Conservation (phyloP, 2,888 invertebrate species). For the Agrochola circellaris region DNA sequence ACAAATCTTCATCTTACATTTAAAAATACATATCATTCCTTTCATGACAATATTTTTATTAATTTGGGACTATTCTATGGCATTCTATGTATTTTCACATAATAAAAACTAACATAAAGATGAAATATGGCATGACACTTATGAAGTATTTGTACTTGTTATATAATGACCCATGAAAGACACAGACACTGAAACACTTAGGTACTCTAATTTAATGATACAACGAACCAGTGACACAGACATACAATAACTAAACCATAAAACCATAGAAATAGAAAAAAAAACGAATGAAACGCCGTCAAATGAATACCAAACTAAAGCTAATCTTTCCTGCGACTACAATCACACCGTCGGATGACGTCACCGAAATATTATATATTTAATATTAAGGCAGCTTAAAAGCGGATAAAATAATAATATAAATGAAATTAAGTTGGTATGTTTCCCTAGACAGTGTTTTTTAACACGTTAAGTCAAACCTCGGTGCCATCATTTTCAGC, state of each 20-base stretch:
- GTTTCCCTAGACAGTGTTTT: neutral
- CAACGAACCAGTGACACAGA: neutral
- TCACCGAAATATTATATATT: neutral
- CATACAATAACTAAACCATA: neutral
- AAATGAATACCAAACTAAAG: neutral
- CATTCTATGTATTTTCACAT: slow-evolving; percentile 41
- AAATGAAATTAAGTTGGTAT: neutral
- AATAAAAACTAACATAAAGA: slow-evolving; percentile 33
- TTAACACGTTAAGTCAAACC: neutral
- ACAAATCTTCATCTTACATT: neutral
- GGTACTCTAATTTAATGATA: slow-evolving; percentile 15
- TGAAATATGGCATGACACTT: slow-evolving; percentile 31
- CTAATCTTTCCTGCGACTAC: neutral
- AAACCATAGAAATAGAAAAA: neutral
- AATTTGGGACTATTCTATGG: slow-evolving; percentile 31
- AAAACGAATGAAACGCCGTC: neutral
- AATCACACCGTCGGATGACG: no score
- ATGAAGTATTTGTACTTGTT: slow-evolving; percentile 28
- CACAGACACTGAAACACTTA: slow-evolving; percentile 25
- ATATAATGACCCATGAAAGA: slow-evolving; percentile 37
- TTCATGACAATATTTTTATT: neutral
- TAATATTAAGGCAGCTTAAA: no score
- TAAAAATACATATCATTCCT: neutral
- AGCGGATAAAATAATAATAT: no score
- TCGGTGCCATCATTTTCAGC: neutral